phyloP scores from a whole-genome alignment of 53 echinoderm and acorn worm species.

The Temnopleurus reevesii region DNA sequence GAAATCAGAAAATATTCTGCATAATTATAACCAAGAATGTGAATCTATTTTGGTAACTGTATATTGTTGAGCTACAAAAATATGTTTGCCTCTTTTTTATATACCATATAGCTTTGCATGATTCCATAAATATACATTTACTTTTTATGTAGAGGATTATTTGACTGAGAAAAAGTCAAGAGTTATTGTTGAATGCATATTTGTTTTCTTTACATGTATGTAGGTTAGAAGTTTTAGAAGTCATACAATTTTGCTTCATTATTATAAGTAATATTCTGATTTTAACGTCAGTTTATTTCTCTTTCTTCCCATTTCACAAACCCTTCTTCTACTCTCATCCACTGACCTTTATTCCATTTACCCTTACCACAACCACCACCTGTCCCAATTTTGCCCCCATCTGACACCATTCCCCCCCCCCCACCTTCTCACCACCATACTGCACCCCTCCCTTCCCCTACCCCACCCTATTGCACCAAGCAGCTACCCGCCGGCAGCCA shows the following conservation, averaged over 20 bases:
- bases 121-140: background rate
- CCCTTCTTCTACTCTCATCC: background rate
- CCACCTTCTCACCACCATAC: too few relatives aligned
- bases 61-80: too few relatives aligned
- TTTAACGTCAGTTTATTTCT: background rate
- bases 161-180: too few relatives aligned
- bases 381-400: too few relatives aligned
- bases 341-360: background rate
- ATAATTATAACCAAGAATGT: too few relatives aligned
- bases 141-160: too few relatives aligned
- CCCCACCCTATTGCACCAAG: too few relatives aligned
- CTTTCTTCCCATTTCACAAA: background rate
- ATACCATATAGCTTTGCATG: background rate
- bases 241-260: background rate
- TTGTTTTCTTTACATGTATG: background rate
- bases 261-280: background rate
- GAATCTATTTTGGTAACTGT: too few relatives aligned
- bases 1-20: too few relatives aligned
- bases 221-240: background rate
- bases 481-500: slow-evolving; percentile 43
- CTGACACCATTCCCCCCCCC: background rate
- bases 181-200: background rate
- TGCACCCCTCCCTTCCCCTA: too few relatives aligned
- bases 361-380: background rate
- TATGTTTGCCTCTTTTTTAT: background rate